Conservation (phyloP, 2,113 vertebrate genomes). For the Leptobrachium ailaonicum region DNA sequence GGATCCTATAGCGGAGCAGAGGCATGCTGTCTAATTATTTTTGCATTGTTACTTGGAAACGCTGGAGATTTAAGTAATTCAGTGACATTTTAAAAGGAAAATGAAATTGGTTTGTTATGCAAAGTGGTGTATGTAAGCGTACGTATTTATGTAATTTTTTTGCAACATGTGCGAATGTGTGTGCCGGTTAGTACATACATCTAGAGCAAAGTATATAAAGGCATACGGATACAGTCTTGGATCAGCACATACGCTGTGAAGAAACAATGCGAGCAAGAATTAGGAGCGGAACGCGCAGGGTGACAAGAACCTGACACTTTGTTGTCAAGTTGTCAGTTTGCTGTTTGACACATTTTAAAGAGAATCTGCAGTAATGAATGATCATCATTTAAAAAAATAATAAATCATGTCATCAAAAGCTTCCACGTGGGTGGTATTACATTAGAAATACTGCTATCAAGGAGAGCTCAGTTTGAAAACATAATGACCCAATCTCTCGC, state of each 20-base stretch:
- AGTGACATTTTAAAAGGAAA: neutral
- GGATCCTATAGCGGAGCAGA: neutral
- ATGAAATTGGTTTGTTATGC: too few relatives aligned
- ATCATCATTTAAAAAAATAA: slow-evolving; percentile 46
- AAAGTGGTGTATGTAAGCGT: too few relatives aligned
- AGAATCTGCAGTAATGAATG: slow-evolving; percentile 43
- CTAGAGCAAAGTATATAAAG: neutral
- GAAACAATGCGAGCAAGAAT: neutral
- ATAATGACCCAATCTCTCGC: neutral
- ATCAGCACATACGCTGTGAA: neutral
- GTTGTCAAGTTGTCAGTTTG: slow-evolving; percentile 55
- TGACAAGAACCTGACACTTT: slow-evolving; percentile 50
- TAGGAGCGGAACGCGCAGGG: slow-evolving; percentile 15
- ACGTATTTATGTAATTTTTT: too few relatives aligned
- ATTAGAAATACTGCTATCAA: neutral
- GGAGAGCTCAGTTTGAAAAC: neutral
- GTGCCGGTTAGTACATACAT: too few relatives aligned
- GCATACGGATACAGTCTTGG: neutral
- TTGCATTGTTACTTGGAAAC: neutral
- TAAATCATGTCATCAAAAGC: slow-evolving; percentile 46
- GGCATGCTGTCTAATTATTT: neutral
- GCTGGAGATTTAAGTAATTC: neutral
- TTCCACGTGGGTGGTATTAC: slow-evolving; percentile 18
- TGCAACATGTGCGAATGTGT: too few relatives aligned
- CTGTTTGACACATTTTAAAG: slow-evolving; percentile 43